Evolutionary conservation across 1,140 invertebrate species (phyloP), one percentile per base, ranked within the genome.

Genomic region (Glossosoma conforme): DNA sequence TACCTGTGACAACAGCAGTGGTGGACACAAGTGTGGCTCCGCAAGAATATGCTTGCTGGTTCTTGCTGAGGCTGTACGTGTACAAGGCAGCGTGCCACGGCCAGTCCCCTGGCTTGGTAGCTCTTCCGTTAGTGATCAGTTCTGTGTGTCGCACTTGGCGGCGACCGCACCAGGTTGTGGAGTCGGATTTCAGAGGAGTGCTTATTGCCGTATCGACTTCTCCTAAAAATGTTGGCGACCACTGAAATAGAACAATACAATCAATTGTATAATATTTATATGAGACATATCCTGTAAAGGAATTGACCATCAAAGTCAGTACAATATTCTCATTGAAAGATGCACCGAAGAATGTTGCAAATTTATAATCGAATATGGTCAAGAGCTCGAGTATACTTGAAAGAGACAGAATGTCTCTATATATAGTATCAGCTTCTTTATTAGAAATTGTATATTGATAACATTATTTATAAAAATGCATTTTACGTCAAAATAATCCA

Each of bases 51-150:
- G 49, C 60, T 10, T 63, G 28, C 1, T 21, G 17, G 1, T 24
- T 13, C n/a, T 41, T 44, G 17, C 38, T 24, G 2, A 81, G 77
- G 20, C 85, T 82, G 57, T 87, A 79, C 59, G 84, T 85, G 57
- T 89, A 85, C 1, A 93, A 73, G 3, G 86, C 83, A 2, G 79
- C 84, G 60, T 91, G 82, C 89, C 89, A 93, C 1, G 89, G 90
- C 89, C 89, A 93, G 56, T 92, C 86, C 0, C 85, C 86, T 4
- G 82, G 78, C 8, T 61, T 62, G 0, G 65, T 61, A 0, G 41
- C 20, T 18, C 43, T 41, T 19, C 63, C 65, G 11, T 59, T 60
- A 2, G 62, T 56, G 21, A 67, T 65, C 11, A 68, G 50, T 41
- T 65, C 63, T 1, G 62, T 67, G 30, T 66, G 61, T 1, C 52